These are phyloP conservation scores for Aegotheles bennettii DNA, from an alignment of 2,113 vertebrate genomes.

Conservation along the genomic window DNA sequence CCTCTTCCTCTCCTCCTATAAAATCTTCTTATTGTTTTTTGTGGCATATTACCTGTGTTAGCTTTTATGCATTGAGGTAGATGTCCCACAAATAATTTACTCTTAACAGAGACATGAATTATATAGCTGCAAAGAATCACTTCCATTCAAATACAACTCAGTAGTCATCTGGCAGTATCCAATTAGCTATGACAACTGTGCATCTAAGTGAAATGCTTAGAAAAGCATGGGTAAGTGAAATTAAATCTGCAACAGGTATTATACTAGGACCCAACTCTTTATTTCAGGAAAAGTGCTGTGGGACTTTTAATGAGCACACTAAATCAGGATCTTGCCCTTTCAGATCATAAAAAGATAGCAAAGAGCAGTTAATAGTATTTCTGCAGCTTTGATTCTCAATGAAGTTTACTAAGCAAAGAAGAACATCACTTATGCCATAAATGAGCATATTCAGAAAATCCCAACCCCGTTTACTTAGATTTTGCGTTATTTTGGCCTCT, in stretches of 20 bases:
- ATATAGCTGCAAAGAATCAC: too few species aligned
- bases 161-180: too few species aligned
- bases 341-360: not conserved
- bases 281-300: not conserved
- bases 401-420: not conserved
- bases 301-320: not conserved
- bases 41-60: not conserved
- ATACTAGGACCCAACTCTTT: not conserved
- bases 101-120: not conserved
- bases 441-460: not conserved
- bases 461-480: not conserved
- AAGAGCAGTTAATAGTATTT: not conserved
- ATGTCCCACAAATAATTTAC: not conserved
- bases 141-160: too few species aligned
- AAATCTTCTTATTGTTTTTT: not conserved
- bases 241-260: not conserved
- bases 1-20: not conserved
- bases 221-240: not conserved
- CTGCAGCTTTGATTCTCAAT: not conserved
- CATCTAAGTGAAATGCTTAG: not conserved
- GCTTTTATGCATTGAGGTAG: not conserved
- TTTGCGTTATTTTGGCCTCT: not conserved
- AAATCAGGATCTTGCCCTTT: not conserved
- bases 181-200: too few species aligned
- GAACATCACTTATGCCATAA: not conserved